phyloP scores from a whole-genome alignment of 1,140 invertebrate species.

The Ceratina calcarata region DNA sequence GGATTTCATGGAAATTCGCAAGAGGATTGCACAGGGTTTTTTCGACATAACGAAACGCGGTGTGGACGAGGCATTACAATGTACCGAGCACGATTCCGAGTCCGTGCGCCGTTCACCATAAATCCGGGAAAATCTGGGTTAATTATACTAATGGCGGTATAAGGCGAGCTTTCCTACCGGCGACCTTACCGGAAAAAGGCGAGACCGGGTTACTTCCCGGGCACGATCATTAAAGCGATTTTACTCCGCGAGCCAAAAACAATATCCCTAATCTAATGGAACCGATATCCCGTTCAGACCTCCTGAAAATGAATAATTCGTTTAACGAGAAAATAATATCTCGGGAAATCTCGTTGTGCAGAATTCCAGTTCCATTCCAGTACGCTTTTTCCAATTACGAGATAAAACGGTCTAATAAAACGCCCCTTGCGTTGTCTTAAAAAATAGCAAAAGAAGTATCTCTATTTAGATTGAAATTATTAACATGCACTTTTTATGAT shows the following conservation, averaged over 20 bases:
- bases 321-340: background rate
- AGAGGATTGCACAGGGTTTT: background rate
- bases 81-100: constrained; percentile 44
- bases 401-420: too few relatives aligned
- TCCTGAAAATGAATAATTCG: background rate
- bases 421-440: too few relatives aligned
- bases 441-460: too few relatives aligned
- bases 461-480: too few relatives aligned
- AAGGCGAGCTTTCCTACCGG: constrained; percentile 60
- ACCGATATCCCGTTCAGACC: background rate
- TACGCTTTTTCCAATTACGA: too few relatives aligned
- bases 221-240: constrained; percentile 30
- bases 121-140: constrained; percentile 75
- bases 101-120: constrained; percentile 70
- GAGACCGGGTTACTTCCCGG: constrained; percentile 51
- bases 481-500: too few relatives aligned
- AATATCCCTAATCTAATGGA: constrained; percentile 17
- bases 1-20: too few relatives aligned
- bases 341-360: background rate
- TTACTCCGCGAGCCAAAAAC: constrained; percentile 18
- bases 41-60: background rate
- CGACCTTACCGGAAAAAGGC: constrained; percentile 61
- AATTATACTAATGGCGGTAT: constrained; percentile 72
- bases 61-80: constrained; percentile 53
- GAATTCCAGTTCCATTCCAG: too few relatives aligned